Conservation (phyloP, 2,113 vertebrate species). For the Rallus limicola region DNA sequence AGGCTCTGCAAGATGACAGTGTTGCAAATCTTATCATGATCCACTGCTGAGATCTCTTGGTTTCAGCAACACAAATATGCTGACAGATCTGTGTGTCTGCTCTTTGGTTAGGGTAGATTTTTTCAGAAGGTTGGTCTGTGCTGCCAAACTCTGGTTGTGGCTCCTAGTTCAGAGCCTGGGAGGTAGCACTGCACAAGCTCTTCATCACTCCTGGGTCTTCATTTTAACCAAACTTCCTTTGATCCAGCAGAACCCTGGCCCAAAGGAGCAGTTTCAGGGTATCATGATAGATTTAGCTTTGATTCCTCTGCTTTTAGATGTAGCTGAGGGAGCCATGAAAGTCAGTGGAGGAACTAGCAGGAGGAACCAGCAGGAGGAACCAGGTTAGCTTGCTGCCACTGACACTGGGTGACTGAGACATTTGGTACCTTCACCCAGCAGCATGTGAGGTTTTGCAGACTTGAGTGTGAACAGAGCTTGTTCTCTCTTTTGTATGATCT, state of each 20-base stretch:
- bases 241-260: not conserved
- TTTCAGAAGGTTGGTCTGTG: not conserved
- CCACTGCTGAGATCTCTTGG: not conserved
- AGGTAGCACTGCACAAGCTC: not conserved
- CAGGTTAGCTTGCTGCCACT: not conserved
- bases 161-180: not conserved
- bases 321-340: not conserved
- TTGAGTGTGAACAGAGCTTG: not conserved
- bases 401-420: not conserved
- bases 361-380: not conserved
- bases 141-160: not conserved
- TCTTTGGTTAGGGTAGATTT: not conserved
- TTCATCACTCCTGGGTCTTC: not conserved
- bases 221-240: not conserved
- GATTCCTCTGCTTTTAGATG: not conserved
- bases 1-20: slow-evolving; percentile 30
- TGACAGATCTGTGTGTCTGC: not conserved
- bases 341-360: not conserved
- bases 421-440: not conserved
- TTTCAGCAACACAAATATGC: not conserved
- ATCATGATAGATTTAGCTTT: not conserved
- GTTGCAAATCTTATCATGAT: slow-evolving; percentile 35
- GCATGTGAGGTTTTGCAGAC: not conserved
- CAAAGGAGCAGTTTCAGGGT: not conserved
- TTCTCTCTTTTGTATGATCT: not conserved